Percentiles rank a stretch among this genome's conserved stretches.
These are phyloP conservation scores for Altica lythri DNA, from an alignment of 2,888 invertebrate genomes.

Conservation along the genomic window DNA sequence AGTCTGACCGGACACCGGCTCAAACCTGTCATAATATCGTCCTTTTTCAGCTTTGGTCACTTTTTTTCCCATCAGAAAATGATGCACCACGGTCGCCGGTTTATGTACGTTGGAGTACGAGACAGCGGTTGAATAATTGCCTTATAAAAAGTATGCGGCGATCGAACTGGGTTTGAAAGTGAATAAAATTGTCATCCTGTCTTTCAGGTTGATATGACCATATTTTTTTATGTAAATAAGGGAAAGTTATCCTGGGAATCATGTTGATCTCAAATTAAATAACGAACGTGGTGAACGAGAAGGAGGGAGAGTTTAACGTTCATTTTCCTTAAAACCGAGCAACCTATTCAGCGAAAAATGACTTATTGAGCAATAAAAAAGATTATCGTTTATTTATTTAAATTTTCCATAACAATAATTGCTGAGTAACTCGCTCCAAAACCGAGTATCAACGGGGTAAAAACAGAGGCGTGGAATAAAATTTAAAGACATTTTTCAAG, in stretches of 20 bases:
- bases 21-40: conserved; percentile 26
- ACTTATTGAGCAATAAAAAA: conserved; percentile 38
- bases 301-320: no score
- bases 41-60: conserved; percentile 12
- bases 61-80: not conserved
- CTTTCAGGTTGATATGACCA: no score
- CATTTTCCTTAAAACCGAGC: conserved; percentile 2
- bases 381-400: conserved; percentile 39
- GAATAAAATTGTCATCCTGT: no score
- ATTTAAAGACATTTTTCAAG: no score
- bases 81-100: not conserved
- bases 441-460: not conserved
- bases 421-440: conserved; percentile 4
- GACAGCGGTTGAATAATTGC: no score
- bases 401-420: conserved; percentile 36
- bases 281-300: no score
- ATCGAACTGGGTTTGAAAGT: no score
- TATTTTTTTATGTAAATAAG: no score
- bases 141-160: no score
- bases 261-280: no score
- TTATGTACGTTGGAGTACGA: no score
- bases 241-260: no score
- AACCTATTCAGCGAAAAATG: conserved; percentile 26
- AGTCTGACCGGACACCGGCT: conserved; percentile 16
- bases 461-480: not conserved